Evolutionary conservation across 2,797 vertebrate genomes (phyloP).

Genomic region (Sebastes nivosus): DNA sequence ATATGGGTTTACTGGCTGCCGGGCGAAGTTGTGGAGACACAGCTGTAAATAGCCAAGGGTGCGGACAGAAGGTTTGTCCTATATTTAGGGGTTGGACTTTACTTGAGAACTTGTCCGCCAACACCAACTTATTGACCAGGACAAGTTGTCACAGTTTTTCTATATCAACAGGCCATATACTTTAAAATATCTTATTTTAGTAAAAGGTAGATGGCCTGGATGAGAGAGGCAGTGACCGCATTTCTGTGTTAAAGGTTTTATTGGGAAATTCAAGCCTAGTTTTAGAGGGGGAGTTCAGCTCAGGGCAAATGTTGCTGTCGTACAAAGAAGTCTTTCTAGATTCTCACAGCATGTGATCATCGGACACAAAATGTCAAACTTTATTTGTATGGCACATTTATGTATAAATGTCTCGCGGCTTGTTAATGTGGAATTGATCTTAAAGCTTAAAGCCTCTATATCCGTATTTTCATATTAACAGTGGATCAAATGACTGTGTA

Average conservation of each 20-base stretch:
- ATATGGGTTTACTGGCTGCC: slow-evolving; percentile 50
- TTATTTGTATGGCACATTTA: background rate
- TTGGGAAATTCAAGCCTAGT: slow-evolving; percentile 7
- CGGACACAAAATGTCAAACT: background rate
- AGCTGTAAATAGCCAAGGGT: slow-evolving; percentile 79
- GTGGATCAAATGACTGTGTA: background rate
- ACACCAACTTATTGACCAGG: slow-evolving; percentile 40
- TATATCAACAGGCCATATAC: background rate
- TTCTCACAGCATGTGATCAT: background rate
- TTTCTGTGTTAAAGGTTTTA: slow-evolving; percentile 26
- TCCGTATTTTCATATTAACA: background rate
- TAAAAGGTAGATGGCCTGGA: background rate
- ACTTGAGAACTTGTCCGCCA: slow-evolving; percentile 53
- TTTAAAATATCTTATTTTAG: background rate
- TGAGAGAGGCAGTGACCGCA: background rate
- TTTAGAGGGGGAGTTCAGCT: background rate
- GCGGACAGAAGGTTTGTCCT: slow-evolving; percentile 72
- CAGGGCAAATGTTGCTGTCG: background rate
- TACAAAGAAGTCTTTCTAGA: background rate
- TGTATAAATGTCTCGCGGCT: background rate
- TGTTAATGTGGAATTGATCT: background rate
- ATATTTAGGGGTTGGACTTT: slow-evolving; percentile 76
- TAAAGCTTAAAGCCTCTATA: background rate
- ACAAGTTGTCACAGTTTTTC: slow-evolving; percentile 14
- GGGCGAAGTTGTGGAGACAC: slow-evolving; percentile 53